Conservation (phyloP, 2,888 invertebrate genomes). For the Slavum lentiscoides region DNA sequence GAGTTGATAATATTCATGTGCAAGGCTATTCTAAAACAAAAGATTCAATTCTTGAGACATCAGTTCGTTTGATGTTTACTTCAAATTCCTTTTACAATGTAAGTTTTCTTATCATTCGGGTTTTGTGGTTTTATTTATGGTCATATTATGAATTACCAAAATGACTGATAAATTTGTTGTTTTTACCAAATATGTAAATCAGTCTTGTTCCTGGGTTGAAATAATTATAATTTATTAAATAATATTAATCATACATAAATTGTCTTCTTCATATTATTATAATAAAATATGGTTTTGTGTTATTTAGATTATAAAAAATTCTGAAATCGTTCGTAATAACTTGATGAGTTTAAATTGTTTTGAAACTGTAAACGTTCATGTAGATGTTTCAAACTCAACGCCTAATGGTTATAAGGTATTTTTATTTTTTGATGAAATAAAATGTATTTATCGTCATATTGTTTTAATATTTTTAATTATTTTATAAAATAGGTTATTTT, state of each 20-base stretch:
- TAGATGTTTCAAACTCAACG: slow-evolving; percentile 81
- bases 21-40: slow-evolving; percentile 85
- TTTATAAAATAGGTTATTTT: slow-evolving; percentile 40
- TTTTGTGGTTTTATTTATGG: not conserved
- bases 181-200: too few relatives aligned
- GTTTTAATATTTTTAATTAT: not conserved
- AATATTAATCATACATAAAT: not conserved
- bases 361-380: slow-evolving; percentile 78
- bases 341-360: slow-evolving; percentile 87
- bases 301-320: slow-evolving; percentile 27
- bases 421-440: slow-evolving; percentile 69
- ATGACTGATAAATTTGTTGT: too few relatives aligned
- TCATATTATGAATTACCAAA: too few relatives aligned
- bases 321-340: slow-evolving; percentile 63
- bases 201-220: too few relatives aligned
- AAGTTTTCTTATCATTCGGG: not conserved
- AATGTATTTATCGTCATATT: slow-evolving; percentile 56
- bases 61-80: slow-evolving; percentile 64
- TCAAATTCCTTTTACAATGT: slow-evolving; percentile 41
- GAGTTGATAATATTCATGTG: slow-evolving; percentile 83
- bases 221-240: too few relatives aligned
- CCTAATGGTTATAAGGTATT: slow-evolving; percentile 71
- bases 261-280: not conserved
- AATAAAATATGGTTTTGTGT: not conserved
- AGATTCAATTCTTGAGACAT: slow-evolving; percentile 80